These are phyloP conservation scores for Merops nubicus DNA, from an alignment of 2,113 vertebrate species.

Conservation along the genomic window DNA sequence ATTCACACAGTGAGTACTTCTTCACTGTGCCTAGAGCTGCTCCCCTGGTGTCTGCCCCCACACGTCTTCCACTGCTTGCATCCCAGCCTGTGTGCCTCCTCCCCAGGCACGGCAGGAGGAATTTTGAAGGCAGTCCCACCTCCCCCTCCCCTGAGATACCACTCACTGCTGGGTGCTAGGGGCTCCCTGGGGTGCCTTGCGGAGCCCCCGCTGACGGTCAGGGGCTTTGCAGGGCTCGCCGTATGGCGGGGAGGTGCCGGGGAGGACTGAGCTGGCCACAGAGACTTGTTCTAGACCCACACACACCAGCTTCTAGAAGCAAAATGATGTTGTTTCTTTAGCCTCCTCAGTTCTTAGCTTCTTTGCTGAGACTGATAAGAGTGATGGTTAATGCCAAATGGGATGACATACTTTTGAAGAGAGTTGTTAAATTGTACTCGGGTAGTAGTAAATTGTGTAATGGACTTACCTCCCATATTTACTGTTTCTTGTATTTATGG, in stretches of 20 bases:
- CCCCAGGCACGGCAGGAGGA: neutral
- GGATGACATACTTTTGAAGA: neutral
- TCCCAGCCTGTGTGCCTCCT: neutral
- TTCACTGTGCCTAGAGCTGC: neutral
- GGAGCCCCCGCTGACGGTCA: neutral
- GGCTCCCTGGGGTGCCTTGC: neutral
- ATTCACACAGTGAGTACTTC: neutral
- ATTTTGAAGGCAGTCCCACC: neutral
- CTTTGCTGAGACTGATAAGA: neutral
- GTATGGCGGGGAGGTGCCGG: neutral
- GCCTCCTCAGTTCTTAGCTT: neutral
- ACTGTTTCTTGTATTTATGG: neutral
- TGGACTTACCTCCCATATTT: neutral
- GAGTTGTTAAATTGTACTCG: neutral
- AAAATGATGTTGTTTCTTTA: neutral
- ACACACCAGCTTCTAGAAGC: neutral
- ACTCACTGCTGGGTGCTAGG: neutral
- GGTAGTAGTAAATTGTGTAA: neutral
- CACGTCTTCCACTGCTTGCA: too few relatives aligned
- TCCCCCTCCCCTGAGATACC: neutral
- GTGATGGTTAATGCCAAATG: neutral
- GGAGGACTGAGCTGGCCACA: neutral
- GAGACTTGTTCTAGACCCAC: neutral
- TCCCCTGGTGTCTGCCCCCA: too few relatives aligned
- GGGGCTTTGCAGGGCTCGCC: neutral